Evolutionary conservation across 2,797 vertebrate species (phyloP).

Genomic region (Kryptopterus vitreolus): DNA sequence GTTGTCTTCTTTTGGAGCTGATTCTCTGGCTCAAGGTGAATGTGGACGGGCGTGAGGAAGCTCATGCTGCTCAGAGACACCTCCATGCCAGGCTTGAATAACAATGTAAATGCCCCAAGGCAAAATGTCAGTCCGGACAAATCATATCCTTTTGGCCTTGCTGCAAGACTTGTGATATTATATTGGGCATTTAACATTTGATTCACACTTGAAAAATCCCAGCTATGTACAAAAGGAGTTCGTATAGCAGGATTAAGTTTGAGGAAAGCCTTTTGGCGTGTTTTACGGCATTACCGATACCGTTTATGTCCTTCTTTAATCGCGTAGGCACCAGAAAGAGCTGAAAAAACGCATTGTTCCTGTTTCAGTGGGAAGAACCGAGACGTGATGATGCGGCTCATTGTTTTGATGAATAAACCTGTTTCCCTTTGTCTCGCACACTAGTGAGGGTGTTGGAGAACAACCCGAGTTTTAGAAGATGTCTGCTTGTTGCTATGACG

Average conservation of each 20-base stretch:
- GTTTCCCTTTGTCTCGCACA: slow-evolving; percentile 12
- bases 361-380: not conserved
- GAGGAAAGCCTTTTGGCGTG: not conserved
- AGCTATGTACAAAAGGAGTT: not conserved
- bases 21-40: slow-evolving; percentile 12
- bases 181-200: slow-evolving; percentile 61
- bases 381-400: slow-evolving; percentile 13
- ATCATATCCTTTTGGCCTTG: slow-evolving; percentile 81
- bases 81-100: slow-evolving; percentile 52
- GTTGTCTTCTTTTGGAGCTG: not conserved
- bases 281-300: not conserved
- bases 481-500: slow-evolving; percentile 19
- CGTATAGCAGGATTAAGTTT: no score
- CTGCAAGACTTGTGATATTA: slow-evolving; percentile 75
- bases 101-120: slow-evolving; percentile 57
- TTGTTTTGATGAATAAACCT: slow-evolving; percentile 12
- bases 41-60: slow-evolving; percentile 43
- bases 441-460: not conserved
- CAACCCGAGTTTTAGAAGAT: slow-evolving; percentile 14
- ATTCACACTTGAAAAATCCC: not conserved
- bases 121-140: slow-evolving; percentile 70
- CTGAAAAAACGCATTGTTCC: not conserved
- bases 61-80: slow-evolving; percentile 26
- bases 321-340: no score
- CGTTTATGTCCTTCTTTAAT: not conserved